These are phyloP conservation scores for Lepidochrysops patricia DNA, from an alignment of 2,888 invertebrate species.

Conservation along the genomic window DNA sequence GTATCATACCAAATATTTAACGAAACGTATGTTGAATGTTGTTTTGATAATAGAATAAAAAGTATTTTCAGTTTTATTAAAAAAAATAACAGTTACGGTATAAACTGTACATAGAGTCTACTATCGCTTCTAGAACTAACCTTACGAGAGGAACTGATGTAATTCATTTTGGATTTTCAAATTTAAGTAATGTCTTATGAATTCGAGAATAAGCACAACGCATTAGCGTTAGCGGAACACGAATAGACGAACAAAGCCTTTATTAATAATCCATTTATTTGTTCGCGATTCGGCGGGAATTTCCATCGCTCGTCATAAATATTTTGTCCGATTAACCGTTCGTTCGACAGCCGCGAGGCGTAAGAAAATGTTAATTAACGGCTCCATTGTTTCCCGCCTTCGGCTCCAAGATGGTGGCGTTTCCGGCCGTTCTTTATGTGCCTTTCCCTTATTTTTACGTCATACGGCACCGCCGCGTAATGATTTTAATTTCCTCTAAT, in stretches of 20 bases:
- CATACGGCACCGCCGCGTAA: constrained; percentile 63
- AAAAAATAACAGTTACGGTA: no score
- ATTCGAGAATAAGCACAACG: neutral
- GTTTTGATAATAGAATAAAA: neutral
- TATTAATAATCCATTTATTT: constrained; percentile 11
- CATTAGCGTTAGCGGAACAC: neutral
- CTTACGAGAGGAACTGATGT: no score
- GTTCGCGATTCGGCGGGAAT: constrained; percentile 53
- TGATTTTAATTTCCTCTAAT: constrained; percentile 76
- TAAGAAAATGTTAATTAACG: constrained; percentile 87
- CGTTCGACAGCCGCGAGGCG: constrained; percentile 75
- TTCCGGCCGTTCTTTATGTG: constrained; percentile 73
- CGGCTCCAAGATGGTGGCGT: constrained; percentile 76
- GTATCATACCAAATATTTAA: neutral
- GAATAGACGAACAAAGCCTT: constrained; percentile 4
- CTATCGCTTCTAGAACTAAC: no score
- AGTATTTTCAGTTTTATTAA: no score
- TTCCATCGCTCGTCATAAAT: constrained; percentile 68
- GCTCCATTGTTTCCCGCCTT: constrained; percentile 81
- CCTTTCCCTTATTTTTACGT: constrained; percentile 71
- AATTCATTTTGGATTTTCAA: no score
- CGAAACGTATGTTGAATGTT: neutral
- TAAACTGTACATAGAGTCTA: no score
- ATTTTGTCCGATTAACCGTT: constrained; percentile 75
- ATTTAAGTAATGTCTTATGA: neutral